These are phyloP conservation scores for Oncorhynchus mykiss DNA, from an alignment of 2,113 vertebrate genomes.

Conservation along the genomic window DNA sequence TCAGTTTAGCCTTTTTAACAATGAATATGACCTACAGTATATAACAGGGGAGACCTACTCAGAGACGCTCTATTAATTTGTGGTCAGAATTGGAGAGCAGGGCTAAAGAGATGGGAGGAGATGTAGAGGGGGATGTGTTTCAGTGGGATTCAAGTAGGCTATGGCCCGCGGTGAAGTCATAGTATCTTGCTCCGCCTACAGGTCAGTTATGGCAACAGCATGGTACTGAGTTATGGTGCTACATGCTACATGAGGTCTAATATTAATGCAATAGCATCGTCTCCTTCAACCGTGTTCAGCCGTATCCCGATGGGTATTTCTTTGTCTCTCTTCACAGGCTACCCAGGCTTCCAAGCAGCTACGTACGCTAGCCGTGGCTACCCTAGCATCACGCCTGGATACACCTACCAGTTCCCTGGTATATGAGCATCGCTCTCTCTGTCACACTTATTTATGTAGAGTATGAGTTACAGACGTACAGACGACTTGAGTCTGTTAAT, in stretches of 20 bases:
- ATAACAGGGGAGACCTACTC: too few species aligned
- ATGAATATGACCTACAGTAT: too few species aligned
- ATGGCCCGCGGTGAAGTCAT: conserved; percentile 7
- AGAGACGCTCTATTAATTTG: too few species aligned
- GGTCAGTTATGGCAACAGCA: too few species aligned
- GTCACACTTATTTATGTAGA: not conserved
- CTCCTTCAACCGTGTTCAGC: too few species aligned
- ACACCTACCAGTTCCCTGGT: conserved; percentile 97
- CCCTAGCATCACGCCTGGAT: conserved; percentile 90
- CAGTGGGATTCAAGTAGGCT: not conserved
- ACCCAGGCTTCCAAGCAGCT: conserved; percentile 92
- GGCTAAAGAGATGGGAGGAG: not conserved
- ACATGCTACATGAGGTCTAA: too few species aligned
- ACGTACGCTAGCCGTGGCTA: conserved; percentile 94
- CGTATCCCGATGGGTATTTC: too few species aligned
- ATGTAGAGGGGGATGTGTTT: not conserved
- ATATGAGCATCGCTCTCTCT: conserved; percentile 53
- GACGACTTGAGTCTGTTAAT: too few species aligned
- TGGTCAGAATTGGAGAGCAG: too few species aligned
- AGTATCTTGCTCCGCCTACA: conserved; percentile 50
- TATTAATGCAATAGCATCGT: too few species aligned
- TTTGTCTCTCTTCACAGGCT: conserved; percentile 72
- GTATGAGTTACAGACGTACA: not conserved
- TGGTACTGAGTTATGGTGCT: too few species aligned
- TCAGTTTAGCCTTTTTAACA: too few species aligned